A percentile compares a stretch with the other conserved stretches of the same genome.
Conservation (phyloP, 2,888 invertebrate species). For the Peribatodes rhomboidaria region DNA sequence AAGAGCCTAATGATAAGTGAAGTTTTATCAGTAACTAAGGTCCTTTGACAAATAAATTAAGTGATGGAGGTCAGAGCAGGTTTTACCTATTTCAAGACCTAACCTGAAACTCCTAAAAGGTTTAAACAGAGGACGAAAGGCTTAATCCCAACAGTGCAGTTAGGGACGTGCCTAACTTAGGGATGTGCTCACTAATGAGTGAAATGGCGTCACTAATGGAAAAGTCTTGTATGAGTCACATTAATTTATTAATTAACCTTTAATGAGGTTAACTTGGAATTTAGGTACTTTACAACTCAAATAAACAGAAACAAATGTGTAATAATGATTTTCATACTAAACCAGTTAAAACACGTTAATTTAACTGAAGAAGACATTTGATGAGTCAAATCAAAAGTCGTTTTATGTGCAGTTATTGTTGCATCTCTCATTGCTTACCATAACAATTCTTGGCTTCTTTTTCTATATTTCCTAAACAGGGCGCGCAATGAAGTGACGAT, state of each 20-base stretch:
- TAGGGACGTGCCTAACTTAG: constrained; percentile 5
- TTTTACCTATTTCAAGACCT: not conserved
- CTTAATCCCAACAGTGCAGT: constrained; percentile 7
- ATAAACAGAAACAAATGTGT: too few species aligned
- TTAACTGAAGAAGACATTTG: too few species aligned
- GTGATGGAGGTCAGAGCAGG: too few species aligned
- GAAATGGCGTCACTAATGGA: constrained; percentile 35
- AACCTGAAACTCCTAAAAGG: not conserved
- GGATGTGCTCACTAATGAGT: constrained; percentile 24
- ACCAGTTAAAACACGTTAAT: too few species aligned
- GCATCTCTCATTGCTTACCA: not conserved
- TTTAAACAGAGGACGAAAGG: not conserved
- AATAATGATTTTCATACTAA: too few species aligned
- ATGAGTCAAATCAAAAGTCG: too few species aligned
- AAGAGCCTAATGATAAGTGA: not conserved
- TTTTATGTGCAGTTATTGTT: not conserved
- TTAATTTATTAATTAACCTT: constrained; percentile 31
- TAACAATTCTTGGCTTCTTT: too few species aligned
- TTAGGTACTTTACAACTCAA: not conserved
- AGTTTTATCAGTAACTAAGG: constrained; percentile 6
- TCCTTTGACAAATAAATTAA: not conserved
- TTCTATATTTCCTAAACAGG: constrained; percentile 53
- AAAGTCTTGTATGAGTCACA: constrained; percentile 25
- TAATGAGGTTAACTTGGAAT: constrained; percentile 17
- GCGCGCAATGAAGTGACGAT: constrained; percentile 52